Evolutionary conservation across 2,113 vertebrate genomes (phyloP).

Genomic region (Gopherus flavomarginatus): DNA sequence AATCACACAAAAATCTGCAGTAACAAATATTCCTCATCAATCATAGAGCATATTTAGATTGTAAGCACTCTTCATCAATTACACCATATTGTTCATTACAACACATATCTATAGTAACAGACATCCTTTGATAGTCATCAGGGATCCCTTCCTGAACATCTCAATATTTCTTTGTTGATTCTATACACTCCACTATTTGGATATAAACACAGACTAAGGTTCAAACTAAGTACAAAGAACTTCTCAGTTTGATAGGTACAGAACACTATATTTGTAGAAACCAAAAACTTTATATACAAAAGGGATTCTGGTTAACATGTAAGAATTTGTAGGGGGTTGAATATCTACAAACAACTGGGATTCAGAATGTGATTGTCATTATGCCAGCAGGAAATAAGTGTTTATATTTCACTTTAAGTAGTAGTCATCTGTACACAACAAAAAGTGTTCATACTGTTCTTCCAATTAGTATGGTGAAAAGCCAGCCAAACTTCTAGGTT

Average conservation of each 20-base stretch:
- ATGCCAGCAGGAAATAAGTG: neutral
- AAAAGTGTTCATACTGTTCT: neutral
- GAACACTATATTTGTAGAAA: neutral
- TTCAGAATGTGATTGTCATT: neutral
- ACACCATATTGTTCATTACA: neutral
- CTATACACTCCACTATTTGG: neutral
- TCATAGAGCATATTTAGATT: neutral
- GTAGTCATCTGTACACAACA: neutral
- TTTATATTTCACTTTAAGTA: neutral
- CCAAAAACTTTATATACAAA: neutral
- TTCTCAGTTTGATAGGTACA: neutral
- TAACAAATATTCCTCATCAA: neutral
- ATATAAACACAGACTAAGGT: neutral
- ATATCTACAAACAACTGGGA: neutral
- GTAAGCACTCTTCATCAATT: neutral
- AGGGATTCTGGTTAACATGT: neutral
- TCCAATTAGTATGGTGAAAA: neutral
- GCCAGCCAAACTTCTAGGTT: fast-evolving
- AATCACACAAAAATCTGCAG: neutral
- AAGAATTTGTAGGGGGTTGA: neutral
- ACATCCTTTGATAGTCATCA: neutral
- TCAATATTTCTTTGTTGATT: neutral
- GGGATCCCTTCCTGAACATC: neutral
- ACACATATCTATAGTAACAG: neutral
- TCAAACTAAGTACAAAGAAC: neutral